Conservation (phyloP, 2,113 vertebrate genomes). For the Tupaia tana region DNA sequence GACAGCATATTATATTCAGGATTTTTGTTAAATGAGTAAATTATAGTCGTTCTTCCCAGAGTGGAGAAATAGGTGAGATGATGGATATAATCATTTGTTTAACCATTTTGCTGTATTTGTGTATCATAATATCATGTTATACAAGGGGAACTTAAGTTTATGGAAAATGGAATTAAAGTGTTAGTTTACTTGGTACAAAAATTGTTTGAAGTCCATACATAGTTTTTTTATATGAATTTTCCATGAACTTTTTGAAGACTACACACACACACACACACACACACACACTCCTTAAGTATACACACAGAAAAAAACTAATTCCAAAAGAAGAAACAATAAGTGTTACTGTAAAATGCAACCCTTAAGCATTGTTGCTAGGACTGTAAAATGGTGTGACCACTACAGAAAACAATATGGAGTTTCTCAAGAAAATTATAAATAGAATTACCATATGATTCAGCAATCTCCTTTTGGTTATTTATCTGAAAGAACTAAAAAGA, state of each 20-base stretch:
- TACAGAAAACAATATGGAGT: conserved; percentile 9
- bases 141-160: neutral
- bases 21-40: neutral
- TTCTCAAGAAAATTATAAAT: conserved; percentile 27
- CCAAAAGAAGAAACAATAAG: neutral
- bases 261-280: too few relatives aligned
- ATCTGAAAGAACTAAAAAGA: neutral
- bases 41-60: neutral
- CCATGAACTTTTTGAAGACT: too few relatives aligned
- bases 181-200: too few relatives aligned
- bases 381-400: neutral
- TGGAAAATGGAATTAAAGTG: too few relatives aligned
- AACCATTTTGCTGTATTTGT: neutral
- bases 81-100: neutral
- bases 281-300: neutral
- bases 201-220: too few relatives aligned
- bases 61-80: neutral
- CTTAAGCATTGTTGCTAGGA: neutral
- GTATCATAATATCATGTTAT: neutral
- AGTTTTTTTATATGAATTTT: too few relatives aligned
- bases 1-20: neutral
- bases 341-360: neutral
- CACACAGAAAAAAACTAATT: neutral
- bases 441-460: neutral
- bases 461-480: neutral